A percentile compares a stretch with the other conserved stretches of the same genome.
These are phyloP conservation scores for Spea hammondii DNA, from an alignment of 2,797 vertebrate genomes.

Conservation along the genomic window DNA sequence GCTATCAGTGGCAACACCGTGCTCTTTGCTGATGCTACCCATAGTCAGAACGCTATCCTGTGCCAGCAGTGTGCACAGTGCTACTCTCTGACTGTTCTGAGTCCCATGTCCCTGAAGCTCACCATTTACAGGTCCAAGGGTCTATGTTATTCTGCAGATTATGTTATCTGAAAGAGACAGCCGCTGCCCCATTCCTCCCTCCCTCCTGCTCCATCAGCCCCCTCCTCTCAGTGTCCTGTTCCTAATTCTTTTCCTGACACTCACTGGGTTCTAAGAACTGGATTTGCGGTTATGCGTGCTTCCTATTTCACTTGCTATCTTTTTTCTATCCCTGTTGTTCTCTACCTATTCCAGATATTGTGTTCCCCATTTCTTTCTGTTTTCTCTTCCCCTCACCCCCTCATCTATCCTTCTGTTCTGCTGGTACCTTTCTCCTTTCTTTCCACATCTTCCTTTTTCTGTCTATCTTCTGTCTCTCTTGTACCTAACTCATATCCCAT, in stretches of 20 bases:
- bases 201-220: slow-evolving; percentile 24
- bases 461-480: too few relatives aligned
- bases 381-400: not conserved
- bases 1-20: not conserved
- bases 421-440: too few relatives aligned
- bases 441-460: too few relatives aligned
- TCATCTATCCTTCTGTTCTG: too few relatives aligned
- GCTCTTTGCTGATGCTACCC: slow-evolving; percentile 51
- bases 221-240: not conserved
- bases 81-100: slow-evolving; percentile 7
- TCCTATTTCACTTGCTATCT: too few relatives aligned
- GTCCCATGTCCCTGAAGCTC: slow-evolving; percentile 21
- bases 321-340: not conserved
- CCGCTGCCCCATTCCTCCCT: slow-evolving; percentile 34
- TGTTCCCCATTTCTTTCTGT: not conserved
- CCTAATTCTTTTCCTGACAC: slow-evolving; percentile 5
- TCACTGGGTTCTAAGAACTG: slow-evolving; percentile 15
- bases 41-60: slow-evolving; percentile 11
- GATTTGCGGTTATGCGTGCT: not conserved
- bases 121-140: slow-evolving; percentile 28
- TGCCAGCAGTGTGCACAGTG: slow-evolving; percentile 14
- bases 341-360: not conserved
- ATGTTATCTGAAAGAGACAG: slow-evolving; percentile 48
- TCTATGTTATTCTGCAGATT: slow-evolving; percentile 41
- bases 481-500: too few relatives aligned